A percentile compares a stretch with the other conserved stretches of the same genome.
Evolutionary conservation across 1,140 invertebrate species (phyloP).

Genomic region (Manduca sexta): DNA sequence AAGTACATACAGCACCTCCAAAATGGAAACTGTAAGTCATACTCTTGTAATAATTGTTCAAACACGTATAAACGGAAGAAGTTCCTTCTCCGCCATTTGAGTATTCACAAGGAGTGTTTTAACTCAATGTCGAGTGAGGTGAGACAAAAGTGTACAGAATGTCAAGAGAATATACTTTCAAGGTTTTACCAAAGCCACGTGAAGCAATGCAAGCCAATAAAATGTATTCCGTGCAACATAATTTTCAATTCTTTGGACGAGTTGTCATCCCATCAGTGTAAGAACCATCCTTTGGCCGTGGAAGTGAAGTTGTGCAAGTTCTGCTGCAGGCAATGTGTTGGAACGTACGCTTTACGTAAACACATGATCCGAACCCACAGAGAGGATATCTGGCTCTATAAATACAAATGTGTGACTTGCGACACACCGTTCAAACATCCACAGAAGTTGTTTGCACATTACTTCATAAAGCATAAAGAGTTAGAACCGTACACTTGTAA

Average conservation of each 20-base stretch:
- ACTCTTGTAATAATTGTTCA: conserved; percentile 35
- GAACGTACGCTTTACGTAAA: conserved; percentile 28
- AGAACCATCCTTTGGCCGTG: conserved; percentile 19
- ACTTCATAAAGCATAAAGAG: conserved; percentile 40
- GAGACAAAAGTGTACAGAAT: conserved; percentile 22
- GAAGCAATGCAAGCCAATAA: conserved; percentile 28
- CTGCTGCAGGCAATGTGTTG: conserved; percentile 42
- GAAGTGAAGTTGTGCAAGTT: conserved; percentile 33
- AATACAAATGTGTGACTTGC: conserved; percentile 50
- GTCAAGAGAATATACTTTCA: conserved; percentile 19
- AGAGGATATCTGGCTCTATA: conserved; percentile 34
- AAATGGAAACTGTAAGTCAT: conserved; percentile 22
- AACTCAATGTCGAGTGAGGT: neutral
- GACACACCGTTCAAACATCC: conserved; percentile 46
- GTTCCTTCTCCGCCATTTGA: conserved; percentile 20
- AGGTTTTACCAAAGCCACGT: conserved; percentile 14
- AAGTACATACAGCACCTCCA: conserved; percentile 39
- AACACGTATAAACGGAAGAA: conserved; percentile 26
- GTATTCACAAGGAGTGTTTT: neutral
- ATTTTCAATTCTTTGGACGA: conserved; percentile 24
- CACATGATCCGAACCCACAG: conserved; percentile 46
- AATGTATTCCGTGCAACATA: conserved; percentile 30
- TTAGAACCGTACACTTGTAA: conserved; percentile 50
- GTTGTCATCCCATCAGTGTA: conserved; percentile 29
- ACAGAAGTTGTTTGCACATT: conserved; percentile 49